A percentile compares a stretch with the other conserved stretches of the same genome.
Conservation (phyloP, 2,797 vertebrate genomes). For the Serranus cabrilla region DNA sequence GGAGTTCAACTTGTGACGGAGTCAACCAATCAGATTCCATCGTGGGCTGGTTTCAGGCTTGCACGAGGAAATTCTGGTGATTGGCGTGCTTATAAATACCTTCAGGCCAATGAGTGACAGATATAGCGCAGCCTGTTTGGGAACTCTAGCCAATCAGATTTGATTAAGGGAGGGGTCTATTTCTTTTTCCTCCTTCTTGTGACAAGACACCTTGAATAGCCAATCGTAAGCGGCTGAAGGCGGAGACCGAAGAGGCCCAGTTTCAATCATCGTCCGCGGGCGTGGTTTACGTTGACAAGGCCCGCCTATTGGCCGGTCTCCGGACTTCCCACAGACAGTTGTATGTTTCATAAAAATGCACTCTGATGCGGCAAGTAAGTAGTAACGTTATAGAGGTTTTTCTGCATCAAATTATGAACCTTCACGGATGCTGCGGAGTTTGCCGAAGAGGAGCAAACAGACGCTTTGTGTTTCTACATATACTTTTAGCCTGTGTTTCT, state of each 20-base stretch:
- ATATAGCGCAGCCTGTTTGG: conserved; percentile 46
- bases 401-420: conserved; percentile 25
- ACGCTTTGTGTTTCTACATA: conserved; percentile 27
- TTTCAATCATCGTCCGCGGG: conserved; percentile 70
- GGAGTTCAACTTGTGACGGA: conserved; percentile 27
- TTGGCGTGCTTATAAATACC: conserved; percentile 60
- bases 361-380: conserved; percentile 99
- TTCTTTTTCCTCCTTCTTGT: conserved; percentile 1
- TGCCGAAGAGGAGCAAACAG: conserved; percentile 11
- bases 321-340: conserved; percentile 90
- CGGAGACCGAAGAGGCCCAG: background rate
- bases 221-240: conserved; percentile 57
- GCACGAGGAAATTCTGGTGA: conserved; percentile 85
- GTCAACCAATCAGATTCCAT: conserved; percentile 78
- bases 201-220: conserved; percentile 50
- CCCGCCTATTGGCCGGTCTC: conserved; percentile 90
- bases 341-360: conserved; percentile 99
- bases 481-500: conserved; percentile 56
- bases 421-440: background rate
- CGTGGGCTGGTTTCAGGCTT: conserved; percentile 80
- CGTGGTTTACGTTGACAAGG: conserved; percentile 71
- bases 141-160: conserved; percentile 66
- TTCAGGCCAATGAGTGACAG: conserved; percentile 65
- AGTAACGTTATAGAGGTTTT: conserved; percentile 73
- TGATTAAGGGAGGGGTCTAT: conserved; percentile 36